Conservation (phyloP, 2,113 vertebrate species). For the Donacobius atricapilla region DNA sequence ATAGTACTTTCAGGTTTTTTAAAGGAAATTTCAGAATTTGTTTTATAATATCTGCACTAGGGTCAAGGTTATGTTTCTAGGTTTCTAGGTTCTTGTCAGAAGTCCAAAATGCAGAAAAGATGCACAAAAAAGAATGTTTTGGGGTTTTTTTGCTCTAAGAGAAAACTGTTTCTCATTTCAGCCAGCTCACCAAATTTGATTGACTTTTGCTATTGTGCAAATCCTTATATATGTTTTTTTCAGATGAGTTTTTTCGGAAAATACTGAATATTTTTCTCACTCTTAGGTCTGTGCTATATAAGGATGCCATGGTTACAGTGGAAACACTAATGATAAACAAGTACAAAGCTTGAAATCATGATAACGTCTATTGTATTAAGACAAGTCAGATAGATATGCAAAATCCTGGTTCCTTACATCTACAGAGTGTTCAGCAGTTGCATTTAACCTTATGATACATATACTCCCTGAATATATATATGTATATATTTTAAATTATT, state of each 20-base stretch:
- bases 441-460: neutral
- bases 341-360: conserved; percentile 43
- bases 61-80: neutral
- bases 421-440: neutral
- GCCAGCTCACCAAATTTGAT: neutral
- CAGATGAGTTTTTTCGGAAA: conserved; percentile 3
- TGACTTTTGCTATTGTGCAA: neutral
- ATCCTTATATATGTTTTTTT: neutral
- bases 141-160: neutral
- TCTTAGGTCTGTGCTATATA: conserved; percentile 54
- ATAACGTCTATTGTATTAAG: conserved; percentile 7
- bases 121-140: neutral
- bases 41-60: neutral
- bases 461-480: neutral
- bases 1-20: neutral
- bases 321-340: conserved; percentile 58
- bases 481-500: neutral
- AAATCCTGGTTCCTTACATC: neutral
- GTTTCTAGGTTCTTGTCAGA: neutral
- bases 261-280: conserved; percentile 39
- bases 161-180: neutral
- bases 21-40: neutral
- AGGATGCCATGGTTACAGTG: conserved; percentile 74
- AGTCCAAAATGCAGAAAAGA: neutral
- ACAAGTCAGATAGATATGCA: neutral